A percentile compares a stretch with the other conserved stretches of the same genome.
Conservation (phyloP, 2,797 vertebrate genomes). For the Graptemys geographica region DNA sequence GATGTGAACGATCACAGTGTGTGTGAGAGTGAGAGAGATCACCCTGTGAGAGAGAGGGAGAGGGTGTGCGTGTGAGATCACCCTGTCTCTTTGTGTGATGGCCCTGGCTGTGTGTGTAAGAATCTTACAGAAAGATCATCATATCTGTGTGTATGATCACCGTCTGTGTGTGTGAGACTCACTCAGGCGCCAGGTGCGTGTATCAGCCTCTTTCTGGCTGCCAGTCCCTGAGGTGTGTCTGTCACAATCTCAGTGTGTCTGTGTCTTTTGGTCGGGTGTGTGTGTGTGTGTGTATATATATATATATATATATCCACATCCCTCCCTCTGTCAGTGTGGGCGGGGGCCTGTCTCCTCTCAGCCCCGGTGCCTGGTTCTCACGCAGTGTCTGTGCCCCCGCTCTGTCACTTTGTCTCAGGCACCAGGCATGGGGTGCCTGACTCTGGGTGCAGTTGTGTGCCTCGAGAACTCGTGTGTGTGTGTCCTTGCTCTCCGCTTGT, state of each 20-base stretch:
- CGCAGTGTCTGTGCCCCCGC: neutral
- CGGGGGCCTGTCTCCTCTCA: neutral
- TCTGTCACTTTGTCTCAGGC: neutral
- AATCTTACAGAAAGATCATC: neutral
- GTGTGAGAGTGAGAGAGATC: too few relatives aligned
- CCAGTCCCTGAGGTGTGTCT: neutral
- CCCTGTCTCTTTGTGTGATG: neutral
- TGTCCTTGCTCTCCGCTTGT: too few relatives aligned
- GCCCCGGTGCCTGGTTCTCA: neutral
- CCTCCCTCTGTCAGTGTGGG: slow-evolving; percentile 40
- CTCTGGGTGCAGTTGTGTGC: neutral
- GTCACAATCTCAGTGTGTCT: neutral
- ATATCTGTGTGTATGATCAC: neutral
- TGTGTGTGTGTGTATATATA: slow-evolving; percentile 16
- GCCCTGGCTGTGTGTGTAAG: neutral
- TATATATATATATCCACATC: slow-evolving; percentile 1
- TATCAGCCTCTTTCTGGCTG: neutral
- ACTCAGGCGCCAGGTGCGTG: neutral
- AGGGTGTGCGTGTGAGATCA: too few relatives aligned
- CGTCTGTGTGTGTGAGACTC: neutral
- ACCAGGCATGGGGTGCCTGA: neutral
- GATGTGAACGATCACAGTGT: neutral
- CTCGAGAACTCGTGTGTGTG: neutral
- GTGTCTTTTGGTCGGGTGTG: neutral
- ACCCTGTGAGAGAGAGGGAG: too few relatives aligned